Evolutionary conservation across 2,888 invertebrate genomes (phyloP).

Genomic region (Deladenus siricidicola): DNA sequence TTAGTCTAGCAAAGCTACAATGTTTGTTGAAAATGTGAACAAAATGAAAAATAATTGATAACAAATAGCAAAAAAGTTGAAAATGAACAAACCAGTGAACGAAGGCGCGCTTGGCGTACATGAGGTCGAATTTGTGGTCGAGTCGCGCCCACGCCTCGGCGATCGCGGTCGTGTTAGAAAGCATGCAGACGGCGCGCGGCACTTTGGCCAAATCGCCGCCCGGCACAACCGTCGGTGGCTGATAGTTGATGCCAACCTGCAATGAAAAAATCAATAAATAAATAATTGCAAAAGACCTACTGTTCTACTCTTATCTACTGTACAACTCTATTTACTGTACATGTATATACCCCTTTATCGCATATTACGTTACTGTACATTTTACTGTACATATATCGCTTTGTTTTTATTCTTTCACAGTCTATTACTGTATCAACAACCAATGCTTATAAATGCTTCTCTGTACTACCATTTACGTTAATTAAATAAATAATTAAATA

Average conservation of each 20-base stretch:
- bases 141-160: conserved; percentile 78
- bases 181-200: conserved; percentile 71
- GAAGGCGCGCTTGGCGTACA: conserved; percentile 68
- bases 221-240: conserved; percentile 73
- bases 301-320: no score
- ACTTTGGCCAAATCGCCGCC: conserved; percentile 71
- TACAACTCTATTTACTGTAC: no score
- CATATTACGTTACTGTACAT: no score
- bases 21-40: no score
- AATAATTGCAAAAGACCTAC: no score
- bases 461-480: background rate
- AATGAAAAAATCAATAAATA: no score
- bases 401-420: background rate
- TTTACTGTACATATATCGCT: background rate
- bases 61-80: background rate
- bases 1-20: no score
- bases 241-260: conserved; percentile 63
- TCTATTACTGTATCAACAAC: no score
- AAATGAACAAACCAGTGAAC: conserved; percentile 69
- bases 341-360: no score
- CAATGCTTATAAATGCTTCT: no score
- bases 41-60: no score
- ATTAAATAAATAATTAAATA: background rate
- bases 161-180: conserved; percentile 83
- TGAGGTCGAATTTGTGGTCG: conserved; percentile 61